These are phyloP conservation scores for Oreochromis tanganicae DNA, from an alignment of 2,113 vertebrate genomes.

Conservation along the genomic window DNA sequence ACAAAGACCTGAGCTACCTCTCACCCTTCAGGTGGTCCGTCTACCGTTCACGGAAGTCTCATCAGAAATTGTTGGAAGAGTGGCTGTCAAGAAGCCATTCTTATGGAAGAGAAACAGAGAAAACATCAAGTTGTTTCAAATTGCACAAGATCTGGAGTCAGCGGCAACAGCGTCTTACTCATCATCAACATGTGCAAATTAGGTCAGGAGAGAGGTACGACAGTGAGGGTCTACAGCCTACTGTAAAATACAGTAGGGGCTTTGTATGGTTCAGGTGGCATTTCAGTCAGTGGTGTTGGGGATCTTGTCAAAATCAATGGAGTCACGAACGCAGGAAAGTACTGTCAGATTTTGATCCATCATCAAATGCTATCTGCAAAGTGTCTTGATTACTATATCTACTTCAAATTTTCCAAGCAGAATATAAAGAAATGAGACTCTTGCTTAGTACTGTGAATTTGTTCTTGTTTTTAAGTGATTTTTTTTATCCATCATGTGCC, in stretches of 20 bases:
- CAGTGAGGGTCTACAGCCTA: not conserved
- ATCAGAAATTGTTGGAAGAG: not conserved
- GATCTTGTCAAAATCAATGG: not conserved
- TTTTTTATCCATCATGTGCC: not conserved
- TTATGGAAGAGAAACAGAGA: not conserved
- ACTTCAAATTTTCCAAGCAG: not conserved
- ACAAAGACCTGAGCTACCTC: not conserved
- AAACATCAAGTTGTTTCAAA: not conserved
- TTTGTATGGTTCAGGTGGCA: fast-evolving
- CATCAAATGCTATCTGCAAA: not conserved
- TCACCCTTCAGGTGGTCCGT: not conserved
- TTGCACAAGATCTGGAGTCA: not conserved
- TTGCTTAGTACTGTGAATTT: not conserved
- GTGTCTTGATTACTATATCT: not conserved
- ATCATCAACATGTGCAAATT: not conserved
- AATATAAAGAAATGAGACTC: not conserved
- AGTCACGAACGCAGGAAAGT: fast-evolving
- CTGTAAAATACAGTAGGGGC: not conserved
- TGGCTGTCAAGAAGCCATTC: not conserved
- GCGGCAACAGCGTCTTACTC: not conserved
- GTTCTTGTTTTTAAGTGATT: not conserved
- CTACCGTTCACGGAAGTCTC: no score
- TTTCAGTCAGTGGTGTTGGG: not conserved
- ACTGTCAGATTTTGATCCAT: not conserved
- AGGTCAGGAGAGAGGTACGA: fast-evolving